Conservation (phyloP, 2,888 invertebrate genomes). For the Mimumesa dahlbomi region DNA sequence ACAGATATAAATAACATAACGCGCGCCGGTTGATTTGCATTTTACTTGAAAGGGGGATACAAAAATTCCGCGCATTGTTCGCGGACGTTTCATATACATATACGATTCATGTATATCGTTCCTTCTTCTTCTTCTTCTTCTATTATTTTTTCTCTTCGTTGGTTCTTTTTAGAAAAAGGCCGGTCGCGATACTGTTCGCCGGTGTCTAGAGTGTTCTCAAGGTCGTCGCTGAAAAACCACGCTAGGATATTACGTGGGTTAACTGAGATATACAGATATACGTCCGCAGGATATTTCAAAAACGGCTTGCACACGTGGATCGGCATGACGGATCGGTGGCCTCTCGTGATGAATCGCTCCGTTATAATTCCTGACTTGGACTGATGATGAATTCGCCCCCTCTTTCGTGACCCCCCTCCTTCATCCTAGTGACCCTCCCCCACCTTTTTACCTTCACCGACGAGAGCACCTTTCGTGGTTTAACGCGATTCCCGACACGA, state of each 20-base stretch:
- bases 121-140: no score
- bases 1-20: conserved; percentile 43
- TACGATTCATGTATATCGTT: no score
- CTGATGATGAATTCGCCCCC: conserved; percentile 78
- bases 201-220: conserved; percentile 35
- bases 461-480: conserved; percentile 57
- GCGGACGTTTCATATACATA: conserved; percentile 22
- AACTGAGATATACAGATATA: conserved; percentile 61
- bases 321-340: conserved; percentile 77
- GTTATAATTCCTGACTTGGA: conserved; percentile 78
- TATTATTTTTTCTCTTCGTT: no score
- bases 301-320: conserved; percentile 71
- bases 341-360: conserved; percentile 78
- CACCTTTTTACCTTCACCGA: conserved; percentile 29
- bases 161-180: no score
- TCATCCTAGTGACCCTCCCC: conserved; percentile 43
- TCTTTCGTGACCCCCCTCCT: conserved; percentile 44
- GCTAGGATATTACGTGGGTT: conserved; percentile 59
- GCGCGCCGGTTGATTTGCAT: conserved; percentile 36
- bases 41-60: not conserved
- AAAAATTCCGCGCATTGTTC: conserved; percentile 49
- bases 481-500: conserved; percentile 62
- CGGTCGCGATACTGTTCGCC: conserved; percentile 7
- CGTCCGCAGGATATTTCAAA: conserved; percentile 67
- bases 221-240: conserved; percentile 54